Base-by-base conservation (phyloP, 2,113 vertebrate species). In the Antechinus stuartii region DNA sequence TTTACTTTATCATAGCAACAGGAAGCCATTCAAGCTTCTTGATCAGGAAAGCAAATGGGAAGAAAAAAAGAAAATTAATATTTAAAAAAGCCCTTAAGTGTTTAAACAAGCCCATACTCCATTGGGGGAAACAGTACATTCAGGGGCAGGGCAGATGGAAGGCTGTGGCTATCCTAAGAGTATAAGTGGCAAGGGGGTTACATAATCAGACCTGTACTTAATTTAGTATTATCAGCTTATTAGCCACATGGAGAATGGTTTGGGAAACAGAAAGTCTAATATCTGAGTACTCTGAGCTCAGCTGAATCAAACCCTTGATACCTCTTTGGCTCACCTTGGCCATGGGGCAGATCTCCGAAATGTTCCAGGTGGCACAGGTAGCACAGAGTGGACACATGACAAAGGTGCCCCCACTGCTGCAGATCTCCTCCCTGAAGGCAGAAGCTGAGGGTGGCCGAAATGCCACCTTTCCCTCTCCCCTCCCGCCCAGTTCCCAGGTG, bases 301-400 rank as follows among this genome's bases (percentile, higher is more conserved):
- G 22, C 57, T 26, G 92, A 53, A 56, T 22, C 52, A 50, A 47
- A 53, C 53, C 42, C 26, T 26, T 42, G 1, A 50, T 7, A 42
- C 19, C 55, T 57, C 30, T 26, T 25, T 76, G 84, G 42, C 95
- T 47, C 96, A 99, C 99, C 98, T 99, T 99, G 24, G 98, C 99
- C 98, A 99, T 99, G 93, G 98, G 98, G 97, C 99, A 99, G 98
- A 98, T 99, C 14, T 99, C 98, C 0, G 99, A 99, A 97, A 99
- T 98, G 97, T 98, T 99, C 99, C 99, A 99, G 25, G 96, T 97
- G 91, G 98, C 94, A 50, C 99, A 99, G 46, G 98, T 99, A 76
- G 99, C 98, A 90, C 99, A 99, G 47, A 99, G 98, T 0, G 98
- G 99, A 96, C 99, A 99, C 99, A 99, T 99, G 92, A 98, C 98